These are phyloP conservation scores for Cyphomyrus plagiostoma DNA, from an alignment of 2,113 vertebrate species.

Conservation along the genomic window DNA sequence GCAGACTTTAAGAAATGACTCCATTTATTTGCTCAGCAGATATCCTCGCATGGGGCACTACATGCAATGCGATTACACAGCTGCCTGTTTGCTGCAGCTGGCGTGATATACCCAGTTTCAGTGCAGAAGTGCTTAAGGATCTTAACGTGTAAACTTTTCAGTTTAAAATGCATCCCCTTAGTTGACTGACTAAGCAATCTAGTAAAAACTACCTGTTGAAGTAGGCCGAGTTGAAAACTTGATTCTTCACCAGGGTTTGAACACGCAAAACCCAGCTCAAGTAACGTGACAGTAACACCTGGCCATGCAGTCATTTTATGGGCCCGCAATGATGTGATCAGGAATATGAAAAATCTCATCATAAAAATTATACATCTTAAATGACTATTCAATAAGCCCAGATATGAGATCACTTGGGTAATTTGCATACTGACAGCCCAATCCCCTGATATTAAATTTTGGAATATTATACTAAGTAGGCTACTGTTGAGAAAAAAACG, in stretches of 20 bases:
- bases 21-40: background rate
- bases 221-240: background rate
- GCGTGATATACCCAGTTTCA: background rate
- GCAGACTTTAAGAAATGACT: constrained; percentile 4
- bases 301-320: background rate
- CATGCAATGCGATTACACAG: background rate
- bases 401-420: background rate
- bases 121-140: background rate
- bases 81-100: background rate
- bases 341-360: background rate
- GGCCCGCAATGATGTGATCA: background rate
- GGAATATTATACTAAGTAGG: background rate
- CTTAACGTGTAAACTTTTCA: background rate
- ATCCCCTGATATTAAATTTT: background rate
- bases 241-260: background rate
- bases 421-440: background rate
- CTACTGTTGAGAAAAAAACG: background rate
- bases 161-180: background rate
- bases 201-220: background rate
- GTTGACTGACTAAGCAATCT: background rate
- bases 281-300: background rate
- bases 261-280: background rate
- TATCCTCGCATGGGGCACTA: background rate
- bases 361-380: background rate
- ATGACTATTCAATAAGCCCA: background rate